Base-by-base conservation (phyloP, 2,888 invertebrate genomes). In the Ctenicera cuprea region DNA sequence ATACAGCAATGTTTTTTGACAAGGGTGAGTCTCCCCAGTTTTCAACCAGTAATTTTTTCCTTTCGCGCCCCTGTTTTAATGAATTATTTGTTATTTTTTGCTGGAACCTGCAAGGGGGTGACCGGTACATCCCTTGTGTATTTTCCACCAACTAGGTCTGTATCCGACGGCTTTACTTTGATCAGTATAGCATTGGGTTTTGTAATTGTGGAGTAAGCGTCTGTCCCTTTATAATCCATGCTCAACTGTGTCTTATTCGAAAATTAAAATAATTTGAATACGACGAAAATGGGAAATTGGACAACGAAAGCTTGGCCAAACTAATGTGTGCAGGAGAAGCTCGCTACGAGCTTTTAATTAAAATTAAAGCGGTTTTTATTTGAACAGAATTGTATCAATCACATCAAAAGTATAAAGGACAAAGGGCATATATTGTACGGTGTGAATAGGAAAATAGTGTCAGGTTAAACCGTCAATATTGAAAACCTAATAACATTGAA, bases 141-240 rank as follows among this genome's bases (percentile, higher is more conserved):
- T 74, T 78, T 76, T 74, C 66, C 48, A 63, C 68, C 59, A 66
- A 54, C 43, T 62, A 66, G 38, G 22, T 20, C 68, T 75, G 76
- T 74, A 75, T 73, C 72, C 73, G 76, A 77, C 69, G 77, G 73
- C 74, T 73, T 71, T 59, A 73, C 77, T 79, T 79, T 79, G 78
- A 78, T 79, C 79, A 79, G 76, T 61, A 76, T 73, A 66, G 67
- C 75, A 74, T 72, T 71, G 76, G 68, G 68, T 75, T 70, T 69
- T 70, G 68, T 75, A 78, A 75, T 74, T 73, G 62, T 61, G 68
- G 61, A 54, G 38, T 61, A 65, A 45, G 61, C 71, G 30, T 45
- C 54, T 30, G 62, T 61, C 66, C 68, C 66, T 66, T 71, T 66
- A 61, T 66, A 71, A 66, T 71, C 71, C 18, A 41, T 33, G 37